phyloP scores from a whole-genome alignment of 2,113 vertebrate genomes.

The Microcebus griseorufus region DNA sequence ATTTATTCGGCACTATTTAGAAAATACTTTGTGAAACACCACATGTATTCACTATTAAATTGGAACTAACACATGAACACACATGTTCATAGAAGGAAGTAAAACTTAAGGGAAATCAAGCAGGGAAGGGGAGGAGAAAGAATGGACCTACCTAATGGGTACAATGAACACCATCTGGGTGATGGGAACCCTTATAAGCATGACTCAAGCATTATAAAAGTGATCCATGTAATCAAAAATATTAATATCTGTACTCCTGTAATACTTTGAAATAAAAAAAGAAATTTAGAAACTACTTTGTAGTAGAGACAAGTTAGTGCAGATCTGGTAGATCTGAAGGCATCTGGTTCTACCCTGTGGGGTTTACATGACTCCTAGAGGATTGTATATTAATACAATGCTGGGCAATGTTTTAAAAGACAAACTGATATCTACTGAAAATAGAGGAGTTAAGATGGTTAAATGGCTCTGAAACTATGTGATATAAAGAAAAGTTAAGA shows the following conservation, averaged over 20 bases:
- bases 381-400: not conserved
- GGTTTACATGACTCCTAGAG: not conserved
- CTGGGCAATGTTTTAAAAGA: not conserved
- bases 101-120: too few relatives aligned
- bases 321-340: not conserved
- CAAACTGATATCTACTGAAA: not conserved
- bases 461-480: not conserved
- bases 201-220: too few relatives aligned
- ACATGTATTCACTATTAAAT: too few relatives aligned
- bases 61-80: too few relatives aligned
- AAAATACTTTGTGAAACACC: not conserved
- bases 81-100: too few relatives aligned
- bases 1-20: not conserved
- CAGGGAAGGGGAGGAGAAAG: too few relatives aligned
- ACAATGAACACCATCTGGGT: too few relatives aligned
- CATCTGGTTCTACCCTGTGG: not conserved
- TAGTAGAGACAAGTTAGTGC: not conserved
- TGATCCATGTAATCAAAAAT: too few relatives aligned
- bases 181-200: too few relatives aligned
- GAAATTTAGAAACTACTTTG: not conserved
- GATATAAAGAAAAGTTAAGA: not conserved
- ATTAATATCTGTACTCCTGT: too few relatives aligned
- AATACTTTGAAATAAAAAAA: too few relatives aligned
- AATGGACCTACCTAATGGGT: too few relatives aligned
- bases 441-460: not conserved